Base-by-base conservation (phyloP, 2,888 invertebrate species). In the Chouioia cunea region DNA sequence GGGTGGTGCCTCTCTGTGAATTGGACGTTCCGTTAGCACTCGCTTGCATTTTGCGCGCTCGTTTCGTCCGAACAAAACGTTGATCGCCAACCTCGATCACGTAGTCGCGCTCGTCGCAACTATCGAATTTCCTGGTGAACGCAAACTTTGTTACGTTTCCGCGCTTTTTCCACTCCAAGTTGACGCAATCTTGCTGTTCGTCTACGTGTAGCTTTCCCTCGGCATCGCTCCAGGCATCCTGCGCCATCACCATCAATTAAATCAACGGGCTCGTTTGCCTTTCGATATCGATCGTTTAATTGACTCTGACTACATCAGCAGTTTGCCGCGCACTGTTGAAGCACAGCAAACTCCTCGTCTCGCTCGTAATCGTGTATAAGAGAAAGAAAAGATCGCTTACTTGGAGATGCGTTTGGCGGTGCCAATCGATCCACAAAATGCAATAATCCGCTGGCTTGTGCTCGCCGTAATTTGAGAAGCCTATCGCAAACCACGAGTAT, bases 391-490 rank as follows among this genome's bases (percentile, higher is more conserved):
- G 22, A 8, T 44, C 62, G 73, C n/a, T 81, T 82, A 90, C 91
- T 85, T 90, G 86, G 69, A 91, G 84, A 71, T 90, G 88, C 47
- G 89, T 85, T 71, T 85, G 86, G 23, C 89, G 89, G 77, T 88
- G 89, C 87, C 91, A 91, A 80, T 93, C 91, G 59, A 90, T 89
- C 92, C 94, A 94, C 67, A 94, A 87, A 56, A 96, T 86, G 79
- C 96, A 96, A 73, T 94, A 90, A 86, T 97, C 96, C 0, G 95
- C 93, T 52, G 91, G 90, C 72, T 89, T 89, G 2, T 89, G 79
- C 56, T 91, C 89, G 0, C 96, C 96, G 70, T 93, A 90, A 79
- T 94, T 91, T 0, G 96, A 96, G 86, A 96, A 96, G 46, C 96
- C 96, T 59, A 96, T 80, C 0, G 93, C 95, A 79, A 96, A 91